Percentiles rank a stretch among this genome's conserved stretches.
Conservation (phyloP, 1,140 invertebrate species). For the Asobara japonica region DNA sequence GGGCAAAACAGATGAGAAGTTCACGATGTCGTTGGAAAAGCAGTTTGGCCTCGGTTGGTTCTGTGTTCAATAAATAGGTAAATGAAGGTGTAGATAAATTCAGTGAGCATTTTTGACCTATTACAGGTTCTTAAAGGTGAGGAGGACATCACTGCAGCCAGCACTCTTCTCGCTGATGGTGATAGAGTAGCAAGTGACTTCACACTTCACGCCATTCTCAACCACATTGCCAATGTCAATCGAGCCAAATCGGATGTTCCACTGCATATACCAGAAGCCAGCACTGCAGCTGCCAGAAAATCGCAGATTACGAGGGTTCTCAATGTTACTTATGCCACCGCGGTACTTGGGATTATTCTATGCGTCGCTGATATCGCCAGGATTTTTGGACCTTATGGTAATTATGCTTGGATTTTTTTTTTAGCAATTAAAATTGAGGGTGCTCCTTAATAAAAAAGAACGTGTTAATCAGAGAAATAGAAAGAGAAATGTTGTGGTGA, state of each 20-base stretch:
- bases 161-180: constrained; percentile 57
- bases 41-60: no score
- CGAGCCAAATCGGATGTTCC: constrained; percentile 62
- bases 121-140: constrained; percentile 49
- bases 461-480: no score
- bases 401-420: constrained; percentile 24
- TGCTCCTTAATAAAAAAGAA: no score
- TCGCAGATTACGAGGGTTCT: constrained; percentile 65
- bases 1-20: no score
- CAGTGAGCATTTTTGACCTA: no score
- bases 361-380: constrained; percentile 66
- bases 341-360: constrained; percentile 67
- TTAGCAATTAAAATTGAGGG: background rate
- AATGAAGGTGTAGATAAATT: no score
- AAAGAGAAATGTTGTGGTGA: no score
- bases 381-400: constrained; percentile 68
- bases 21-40: no score
- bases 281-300: constrained; percentile 59
- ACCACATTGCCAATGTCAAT: constrained; percentile 72
- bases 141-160: constrained; percentile 60
- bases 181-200: constrained; percentile 53
- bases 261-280: constrained; percentile 57
- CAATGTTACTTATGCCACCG: constrained; percentile 66
- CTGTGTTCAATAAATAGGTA: no score
- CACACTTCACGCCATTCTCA: constrained; percentile 70